phyloP scores from a whole-genome alignment of 1,140 invertebrate species.

The Drosophila rufa region DNA sequence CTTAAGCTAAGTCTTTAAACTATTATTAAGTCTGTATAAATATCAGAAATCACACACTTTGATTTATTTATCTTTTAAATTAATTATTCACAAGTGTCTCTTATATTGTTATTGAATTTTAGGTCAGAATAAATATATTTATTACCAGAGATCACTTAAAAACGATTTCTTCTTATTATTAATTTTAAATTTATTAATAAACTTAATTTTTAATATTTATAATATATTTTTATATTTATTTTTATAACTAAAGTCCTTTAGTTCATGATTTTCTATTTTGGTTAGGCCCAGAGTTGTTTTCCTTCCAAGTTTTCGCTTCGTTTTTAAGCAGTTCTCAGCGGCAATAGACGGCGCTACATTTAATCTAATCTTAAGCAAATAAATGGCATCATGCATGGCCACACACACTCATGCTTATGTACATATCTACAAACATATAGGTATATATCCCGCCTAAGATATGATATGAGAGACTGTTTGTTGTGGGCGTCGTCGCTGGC shows the following conservation, averaged over 20 bases:
- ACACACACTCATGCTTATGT: conserved; percentile 9
- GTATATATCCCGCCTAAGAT: conserved; percentile 47
- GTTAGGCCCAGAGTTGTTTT: conserved; percentile 19
- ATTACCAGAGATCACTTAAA: too few species aligned
- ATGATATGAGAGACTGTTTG: conserved; percentile 50
- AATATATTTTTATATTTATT: background rate
- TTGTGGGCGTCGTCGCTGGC: conserved; percentile 43
- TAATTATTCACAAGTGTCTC: too few species aligned
- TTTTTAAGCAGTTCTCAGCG: conserved; percentile 37
- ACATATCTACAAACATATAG: conserved; percentile 8
- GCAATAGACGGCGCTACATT: conserved; percentile 54
- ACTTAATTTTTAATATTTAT: too few species aligned
- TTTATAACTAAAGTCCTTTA: too few species aligned
- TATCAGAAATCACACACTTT: too few species aligned
- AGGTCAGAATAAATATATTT: too few species aligned
- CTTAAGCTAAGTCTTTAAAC: too few species aligned
- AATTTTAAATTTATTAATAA: too few species aligned
- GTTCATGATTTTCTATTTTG: conserved; percentile 17
- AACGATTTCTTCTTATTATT: too few species aligned
- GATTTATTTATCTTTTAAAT: too few species aligned
- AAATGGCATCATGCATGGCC: conserved; percentile 44
- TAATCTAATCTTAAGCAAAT: conserved; percentile 73
- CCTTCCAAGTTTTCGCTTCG: conserved; percentile 9
- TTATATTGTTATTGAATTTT: too few species aligned
- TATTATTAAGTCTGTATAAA: too few species aligned